These are phyloP conservation scores for Goniozus legneri DNA, from an alignment of 1,140 invertebrate species.

Conservation along the genomic window DNA sequence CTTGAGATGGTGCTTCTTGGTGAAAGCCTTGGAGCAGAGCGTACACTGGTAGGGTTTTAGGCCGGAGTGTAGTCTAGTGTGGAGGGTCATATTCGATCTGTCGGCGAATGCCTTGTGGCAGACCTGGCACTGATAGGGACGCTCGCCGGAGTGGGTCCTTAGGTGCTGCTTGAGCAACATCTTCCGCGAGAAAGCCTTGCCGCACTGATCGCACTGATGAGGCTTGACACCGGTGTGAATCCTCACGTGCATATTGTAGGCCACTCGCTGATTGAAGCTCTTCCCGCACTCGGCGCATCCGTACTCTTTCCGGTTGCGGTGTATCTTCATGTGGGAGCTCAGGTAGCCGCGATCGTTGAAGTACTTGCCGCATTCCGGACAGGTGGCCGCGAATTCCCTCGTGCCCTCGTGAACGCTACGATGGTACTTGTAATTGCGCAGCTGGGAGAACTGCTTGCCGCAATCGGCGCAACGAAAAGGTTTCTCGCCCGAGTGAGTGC, in stretches of 20 bases:
- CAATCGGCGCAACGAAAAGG: slow-evolving; percentile 73
- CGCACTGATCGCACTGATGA: slow-evolving; percentile 79
- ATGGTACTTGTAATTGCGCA: slow-evolving; percentile 75
- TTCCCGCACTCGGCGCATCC: slow-evolving; percentile 71
- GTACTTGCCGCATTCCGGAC: slow-evolving; percentile 72
- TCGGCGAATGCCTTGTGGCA: slow-evolving; percentile 76
- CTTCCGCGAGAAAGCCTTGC: slow-evolving; percentile 82
- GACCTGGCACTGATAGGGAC: slow-evolving; percentile 68
- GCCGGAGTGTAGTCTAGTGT: slow-evolving; percentile 73
- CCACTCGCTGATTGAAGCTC: slow-evolving; percentile 76
- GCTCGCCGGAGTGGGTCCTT: slow-evolving; percentile 73
- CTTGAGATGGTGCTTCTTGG: slow-evolving; percentile 80
- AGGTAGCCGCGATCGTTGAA: slow-evolving; percentile 76
- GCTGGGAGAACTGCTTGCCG: slow-evolving; percentile 73
- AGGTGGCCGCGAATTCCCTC: slow-evolving; percentile 70
- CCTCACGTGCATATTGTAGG: slow-evolving; percentile 78
- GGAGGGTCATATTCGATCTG: slow-evolving; percentile 77
- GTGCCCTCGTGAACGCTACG: slow-evolving; percentile 69
- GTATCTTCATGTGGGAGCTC: slow-evolving; percentile 77
- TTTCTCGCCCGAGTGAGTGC: slow-evolving; percentile 54
- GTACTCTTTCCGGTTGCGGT: slow-evolving; percentile 73
- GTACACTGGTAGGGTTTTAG: slow-evolving; percentile 85
- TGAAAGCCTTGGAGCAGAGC: slow-evolving; percentile 81
- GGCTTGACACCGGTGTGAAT: slow-evolving; percentile 82
- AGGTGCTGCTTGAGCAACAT: slow-evolving; percentile 77